phyloP scores from a whole-genome alignment of 2,797 vertebrate genomes.

The Morus bassanus region DNA sequence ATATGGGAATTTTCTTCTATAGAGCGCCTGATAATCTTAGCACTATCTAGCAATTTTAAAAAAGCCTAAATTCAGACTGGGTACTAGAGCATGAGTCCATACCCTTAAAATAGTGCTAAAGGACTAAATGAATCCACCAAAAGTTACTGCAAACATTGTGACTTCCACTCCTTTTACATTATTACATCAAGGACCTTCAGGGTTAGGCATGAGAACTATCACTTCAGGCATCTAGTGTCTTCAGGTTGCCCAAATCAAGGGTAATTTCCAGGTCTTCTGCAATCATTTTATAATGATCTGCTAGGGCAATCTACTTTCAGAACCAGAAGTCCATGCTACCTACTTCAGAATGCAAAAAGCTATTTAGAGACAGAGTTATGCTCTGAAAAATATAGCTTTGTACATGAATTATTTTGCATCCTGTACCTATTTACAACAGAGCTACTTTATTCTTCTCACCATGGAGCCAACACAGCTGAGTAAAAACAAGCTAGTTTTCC shows the following conservation, averaged over 20 bases:
- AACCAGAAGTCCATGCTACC: not conserved
- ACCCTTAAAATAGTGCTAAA: not conserved
- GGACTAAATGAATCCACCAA: not conserved
- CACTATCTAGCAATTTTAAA: not conserved
- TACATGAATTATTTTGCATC: not conserved
- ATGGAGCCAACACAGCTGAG: not conserved
- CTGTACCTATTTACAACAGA: not conserved
- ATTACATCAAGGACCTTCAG: not conserved
- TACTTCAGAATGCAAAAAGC: not conserved
- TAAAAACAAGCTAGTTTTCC: not conserved
- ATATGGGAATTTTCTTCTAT: not conserved
- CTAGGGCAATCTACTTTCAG: not conserved
- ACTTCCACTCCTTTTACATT: not conserved
- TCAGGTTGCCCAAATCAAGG: not conserved
- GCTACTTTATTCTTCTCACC: not conserved
- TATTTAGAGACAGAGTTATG: not conserved
- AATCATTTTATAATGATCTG: not conserved
- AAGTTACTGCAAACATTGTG: not conserved
- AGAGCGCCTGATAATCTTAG: not conserved
- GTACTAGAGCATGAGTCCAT: not conserved
- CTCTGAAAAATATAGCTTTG: not conserved
- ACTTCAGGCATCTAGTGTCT: not conserved
- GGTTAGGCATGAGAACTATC: not conserved
- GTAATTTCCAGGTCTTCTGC: not conserved
- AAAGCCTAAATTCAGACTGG: not conserved